Evolutionary conservation across 1,140 invertebrate species (phyloP).

Genomic region (Atta colombica): DNA sequence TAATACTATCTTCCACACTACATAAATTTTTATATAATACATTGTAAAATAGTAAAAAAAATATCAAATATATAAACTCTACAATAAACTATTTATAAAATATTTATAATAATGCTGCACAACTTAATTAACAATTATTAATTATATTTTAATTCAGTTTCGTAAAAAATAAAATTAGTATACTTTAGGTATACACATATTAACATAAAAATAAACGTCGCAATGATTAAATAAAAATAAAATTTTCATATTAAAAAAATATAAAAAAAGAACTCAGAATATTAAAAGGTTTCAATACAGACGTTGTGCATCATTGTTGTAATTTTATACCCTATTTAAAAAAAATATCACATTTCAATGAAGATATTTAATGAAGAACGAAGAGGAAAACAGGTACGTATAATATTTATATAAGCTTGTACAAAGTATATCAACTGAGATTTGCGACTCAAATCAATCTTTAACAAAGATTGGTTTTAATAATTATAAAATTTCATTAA

Average conservation of each 20-base stretch:
- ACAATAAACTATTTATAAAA: background rate
- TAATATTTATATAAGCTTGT: conserved; percentile 1
- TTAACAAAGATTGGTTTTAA: background rate
- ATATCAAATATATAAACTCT: background rate
- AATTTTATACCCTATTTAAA: background rate
- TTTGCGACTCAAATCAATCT: background rate
- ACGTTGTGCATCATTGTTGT: conserved; percentile 2
- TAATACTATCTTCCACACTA: background rate
- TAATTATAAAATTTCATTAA: too few relatives aligned
- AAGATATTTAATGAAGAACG: background rate
- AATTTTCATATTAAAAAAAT: background rate
- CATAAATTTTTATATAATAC: background rate
- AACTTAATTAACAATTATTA: background rate
- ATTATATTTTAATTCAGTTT: background rate
- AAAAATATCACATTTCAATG: conserved; percentile 20
- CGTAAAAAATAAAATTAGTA: background rate
- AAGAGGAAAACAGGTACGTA: conserved; percentile 8
- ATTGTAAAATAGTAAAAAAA: background rate
- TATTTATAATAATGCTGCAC: background rate
- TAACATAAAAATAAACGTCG: background rate
- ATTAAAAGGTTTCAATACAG: background rate
- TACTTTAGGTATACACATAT: background rate
- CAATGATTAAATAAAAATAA: conserved; percentile 1
- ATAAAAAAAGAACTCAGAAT: background rate
- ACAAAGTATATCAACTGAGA: conserved; percentile 2